Conservation (phyloP, 2,888 invertebrate genomes). For the Machimus atricapillus region DNA sequence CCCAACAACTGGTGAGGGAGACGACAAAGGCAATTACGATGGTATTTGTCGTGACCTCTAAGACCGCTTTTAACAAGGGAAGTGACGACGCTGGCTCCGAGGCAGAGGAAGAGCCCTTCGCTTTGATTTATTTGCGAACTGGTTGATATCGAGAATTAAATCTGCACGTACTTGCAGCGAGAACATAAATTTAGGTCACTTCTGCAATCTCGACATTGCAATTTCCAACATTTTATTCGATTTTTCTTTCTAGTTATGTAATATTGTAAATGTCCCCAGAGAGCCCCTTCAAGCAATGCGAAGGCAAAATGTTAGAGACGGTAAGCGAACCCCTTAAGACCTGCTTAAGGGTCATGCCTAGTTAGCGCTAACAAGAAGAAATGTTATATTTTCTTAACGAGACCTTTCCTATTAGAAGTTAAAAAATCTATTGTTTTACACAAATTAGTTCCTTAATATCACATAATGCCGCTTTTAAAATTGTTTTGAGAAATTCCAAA, state of each 20-base stretch:
- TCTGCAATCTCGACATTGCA: background rate
- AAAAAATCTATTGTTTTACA: too few relatives aligned
- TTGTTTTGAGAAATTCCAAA: too few relatives aligned
- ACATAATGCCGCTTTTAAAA: too few relatives aligned
- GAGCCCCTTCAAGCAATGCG: background rate
- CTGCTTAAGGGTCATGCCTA: background rate
- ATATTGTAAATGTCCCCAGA: background rate
- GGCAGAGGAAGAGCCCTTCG: background rate
- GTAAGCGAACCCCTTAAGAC: background rate
- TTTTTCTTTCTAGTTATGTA: background rate
- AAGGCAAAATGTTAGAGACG: background rate
- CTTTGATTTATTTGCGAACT: slow-evolving; percentile 1
- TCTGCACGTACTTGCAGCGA: background rate
- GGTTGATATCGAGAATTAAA: background rate
- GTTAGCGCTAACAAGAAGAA: background rate
- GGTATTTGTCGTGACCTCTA: background rate
- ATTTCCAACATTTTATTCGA: background rate
- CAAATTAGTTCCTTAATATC: too few relatives aligned
- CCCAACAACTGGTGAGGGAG: background rate
- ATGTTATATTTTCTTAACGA: background rate
- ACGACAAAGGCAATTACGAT: background rate
- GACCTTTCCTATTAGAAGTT: too few relatives aligned
- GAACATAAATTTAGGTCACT: background rate
- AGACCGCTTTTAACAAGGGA: background rate
- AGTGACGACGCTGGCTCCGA: background rate